phyloP scores from a whole-genome alignment of 1,140 invertebrate species.

The Dendroctonus ponderosae region DNA sequence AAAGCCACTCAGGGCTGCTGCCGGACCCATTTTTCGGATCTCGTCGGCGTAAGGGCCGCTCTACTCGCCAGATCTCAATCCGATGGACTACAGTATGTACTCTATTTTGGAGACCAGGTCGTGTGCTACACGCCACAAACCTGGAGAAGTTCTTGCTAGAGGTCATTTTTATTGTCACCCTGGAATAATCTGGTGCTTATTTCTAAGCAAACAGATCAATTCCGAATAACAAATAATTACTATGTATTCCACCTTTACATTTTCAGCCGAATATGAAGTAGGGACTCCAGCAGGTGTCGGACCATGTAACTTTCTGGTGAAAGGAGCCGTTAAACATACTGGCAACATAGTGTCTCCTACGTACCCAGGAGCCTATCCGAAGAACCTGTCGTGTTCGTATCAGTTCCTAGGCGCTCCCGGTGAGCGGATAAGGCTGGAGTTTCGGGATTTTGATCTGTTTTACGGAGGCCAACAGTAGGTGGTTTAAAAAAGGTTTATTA shows the following conservation, averaged over 20 bases:
- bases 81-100: no score
- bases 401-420: conserved; percentile 86
- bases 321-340: conserved; percentile 68
- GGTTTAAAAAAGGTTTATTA: background rate
- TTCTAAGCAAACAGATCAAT: no score
- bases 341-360: conserved; percentile 94
- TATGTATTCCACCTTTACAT: background rate
- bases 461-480: conserved; percentile 98
- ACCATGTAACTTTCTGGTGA: conserved; percentile 82
- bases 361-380: conserved; percentile 98
- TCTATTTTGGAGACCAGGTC: no score
- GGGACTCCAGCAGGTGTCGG: conserved; percentile 77
- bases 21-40: no score
- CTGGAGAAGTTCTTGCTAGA: no score
- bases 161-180: no score
- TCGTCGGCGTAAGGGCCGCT: no score
- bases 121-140: no score
- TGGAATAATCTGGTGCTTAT: no score
- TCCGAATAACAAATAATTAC: no score
- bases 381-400: conserved; percentile 90
- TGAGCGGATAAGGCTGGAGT: conserved; percentile 92
- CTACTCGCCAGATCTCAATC: no score
- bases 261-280: conserved; percentile 81
- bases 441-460: conserved; percentile 98
- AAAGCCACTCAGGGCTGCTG: no score